Conservation (phyloP, 2,888 invertebrate species). For the Acheta domesticus region DNA sequence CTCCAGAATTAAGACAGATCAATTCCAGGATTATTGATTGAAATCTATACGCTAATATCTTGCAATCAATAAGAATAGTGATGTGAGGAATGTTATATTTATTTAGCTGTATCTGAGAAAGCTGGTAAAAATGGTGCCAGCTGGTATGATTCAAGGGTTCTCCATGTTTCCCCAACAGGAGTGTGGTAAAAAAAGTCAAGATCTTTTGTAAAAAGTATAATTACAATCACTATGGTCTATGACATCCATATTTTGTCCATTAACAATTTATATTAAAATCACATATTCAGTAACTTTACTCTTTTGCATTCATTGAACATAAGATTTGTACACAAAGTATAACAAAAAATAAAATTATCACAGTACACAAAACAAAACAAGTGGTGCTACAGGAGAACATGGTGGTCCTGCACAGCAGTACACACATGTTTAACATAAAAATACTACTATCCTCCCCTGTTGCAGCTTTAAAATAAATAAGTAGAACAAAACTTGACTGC, state of each 20-base stretch:
- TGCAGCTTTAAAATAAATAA: constrained; percentile 7
- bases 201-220: constrained; percentile 18
- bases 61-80: no score
- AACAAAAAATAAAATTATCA: constrained; percentile 12
- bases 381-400: neutral
- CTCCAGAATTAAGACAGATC: no score
- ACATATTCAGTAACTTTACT: neutral
- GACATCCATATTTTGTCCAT: constrained; percentile 18
- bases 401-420: neutral
- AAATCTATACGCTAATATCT: no score
- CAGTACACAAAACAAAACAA: neutral
- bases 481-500: neutral
- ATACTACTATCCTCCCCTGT: neutral
- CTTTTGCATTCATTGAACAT: constrained; percentile 18
- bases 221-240: constrained; percentile 5
- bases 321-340: neutral
- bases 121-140: neutral
- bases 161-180: neutral
- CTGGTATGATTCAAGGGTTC: neutral
- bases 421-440: neutral
- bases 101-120: no score
- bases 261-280: constrained; percentile 9
- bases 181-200: neutral
- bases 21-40: no score
- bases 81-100: no score